Evolutionary conservation across 2,113 vertebrate species (phyloP).

Genomic region (Abramis brama): DNA sequence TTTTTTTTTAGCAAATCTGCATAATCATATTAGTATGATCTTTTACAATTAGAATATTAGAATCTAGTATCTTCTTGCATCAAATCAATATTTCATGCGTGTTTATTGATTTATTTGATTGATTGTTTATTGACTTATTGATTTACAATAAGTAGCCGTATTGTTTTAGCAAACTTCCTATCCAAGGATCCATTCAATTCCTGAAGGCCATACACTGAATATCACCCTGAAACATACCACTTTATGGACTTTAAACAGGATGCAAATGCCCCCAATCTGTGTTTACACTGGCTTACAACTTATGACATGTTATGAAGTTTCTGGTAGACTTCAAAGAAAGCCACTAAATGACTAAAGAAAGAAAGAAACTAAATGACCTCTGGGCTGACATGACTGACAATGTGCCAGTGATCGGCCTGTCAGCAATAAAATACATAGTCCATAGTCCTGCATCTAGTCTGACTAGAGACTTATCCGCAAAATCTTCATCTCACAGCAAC

Average conservation of each 20-base stretch:
- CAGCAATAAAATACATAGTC: not conserved
- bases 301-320: slow-evolving; percentile 21
- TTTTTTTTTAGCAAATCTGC: not conserved
- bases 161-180: not conserved
- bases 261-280: not conserved
- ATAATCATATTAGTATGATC: not conserved
- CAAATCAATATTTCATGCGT: not conserved
- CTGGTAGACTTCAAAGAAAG: slow-evolving; percentile 29
- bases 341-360: too few relatives aligned
- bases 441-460: not conserved
- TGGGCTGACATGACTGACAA: slow-evolving; percentile 25
- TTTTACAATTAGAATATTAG: too few relatives aligned
- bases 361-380: not conserved
- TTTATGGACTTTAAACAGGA: not conserved
- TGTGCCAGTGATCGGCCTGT: slow-evolving; percentile 10
- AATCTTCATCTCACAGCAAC: not conserved
- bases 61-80: not conserved
- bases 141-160: not conserved
- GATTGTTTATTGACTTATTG: not conserved
- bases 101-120: not conserved
- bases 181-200: not conserved
- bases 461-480: not conserved
- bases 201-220: not conserved
- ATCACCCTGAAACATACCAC: not conserved
- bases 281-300: not conserved